phyloP scores from a whole-genome alignment of 2,113 vertebrate genomes.

The Paralichthys olivaceus region DNA sequence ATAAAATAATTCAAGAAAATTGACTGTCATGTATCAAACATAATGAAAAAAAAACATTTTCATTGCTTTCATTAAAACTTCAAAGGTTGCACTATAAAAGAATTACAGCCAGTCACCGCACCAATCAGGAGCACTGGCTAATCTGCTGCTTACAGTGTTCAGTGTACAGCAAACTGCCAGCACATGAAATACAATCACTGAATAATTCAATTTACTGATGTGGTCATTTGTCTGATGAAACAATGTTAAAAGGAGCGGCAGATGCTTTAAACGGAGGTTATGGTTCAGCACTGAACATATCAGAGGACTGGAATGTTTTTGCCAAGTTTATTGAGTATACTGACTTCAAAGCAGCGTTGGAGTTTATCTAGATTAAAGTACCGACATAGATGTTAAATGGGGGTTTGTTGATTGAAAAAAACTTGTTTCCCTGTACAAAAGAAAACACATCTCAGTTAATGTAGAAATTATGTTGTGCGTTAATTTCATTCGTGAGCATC shows the following conservation, averaged over 20 bases:
- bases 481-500: neutral
- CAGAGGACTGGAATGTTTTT: neutral
- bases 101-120: neutral
- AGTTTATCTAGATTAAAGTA: neutral
- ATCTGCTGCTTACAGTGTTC: neutral
- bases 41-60: neutral
- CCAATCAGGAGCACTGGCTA: neutral
- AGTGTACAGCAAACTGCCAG: neutral
- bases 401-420: neutral
- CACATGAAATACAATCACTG: slow-evolving; percentile 18
- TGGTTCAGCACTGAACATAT: neutral
- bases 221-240: slow-evolving; percentile 14
- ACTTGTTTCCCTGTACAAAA: no score
- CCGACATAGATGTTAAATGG: neutral
- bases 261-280: neutral
- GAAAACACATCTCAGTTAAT: neutral
- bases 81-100: neutral
- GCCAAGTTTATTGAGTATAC: slow-evolving; percentile 11
- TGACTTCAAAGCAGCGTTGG: slow-evolving; percentile 9
- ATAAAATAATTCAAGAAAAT: neutral
- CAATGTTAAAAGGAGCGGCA: neutral
- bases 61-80: slow-evolving; percentile 1
- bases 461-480: neutral
- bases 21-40: neutral
- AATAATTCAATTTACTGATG: slow-evolving; percentile 13